Conservation (phyloP, 2,888 invertebrate genomes). For the Gymnocheta viridis region DNA sequence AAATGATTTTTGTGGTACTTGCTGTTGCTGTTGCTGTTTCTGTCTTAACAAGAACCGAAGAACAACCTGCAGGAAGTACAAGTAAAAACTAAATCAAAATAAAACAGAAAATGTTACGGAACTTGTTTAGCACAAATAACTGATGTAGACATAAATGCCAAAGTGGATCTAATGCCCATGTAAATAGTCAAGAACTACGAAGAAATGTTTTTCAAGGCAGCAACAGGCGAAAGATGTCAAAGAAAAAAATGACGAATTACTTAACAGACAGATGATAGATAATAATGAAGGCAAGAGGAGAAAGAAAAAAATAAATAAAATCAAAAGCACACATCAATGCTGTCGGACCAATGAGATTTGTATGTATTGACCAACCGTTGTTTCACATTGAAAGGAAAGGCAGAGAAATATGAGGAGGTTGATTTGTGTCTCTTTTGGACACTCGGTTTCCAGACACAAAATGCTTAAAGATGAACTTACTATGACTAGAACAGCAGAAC, state of each 20-base stretch:
- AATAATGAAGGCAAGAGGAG: constrained; percentile 18
- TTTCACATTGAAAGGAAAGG: constrained; percentile 5
- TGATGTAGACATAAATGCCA: constrained; percentile 49
- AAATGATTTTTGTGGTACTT: constrained; percentile 65
- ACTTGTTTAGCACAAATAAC: constrained; percentile 43
- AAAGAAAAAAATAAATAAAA: background rate
- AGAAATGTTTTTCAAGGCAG: background rate
- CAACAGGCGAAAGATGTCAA: background rate
- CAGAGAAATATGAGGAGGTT: background rate
- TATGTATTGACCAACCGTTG: constrained; percentile 14
- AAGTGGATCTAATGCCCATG: constrained; percentile 59
- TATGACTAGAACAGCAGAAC: background rate
- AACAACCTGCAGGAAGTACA: constrained; percentile 31
- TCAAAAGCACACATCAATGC: constrained; percentile 19
- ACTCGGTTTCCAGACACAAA: background rate
- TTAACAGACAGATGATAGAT: constrained; percentile 63
- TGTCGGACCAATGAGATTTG: constrained; percentile 35
- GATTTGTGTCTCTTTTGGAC: background rate
- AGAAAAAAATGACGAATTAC: constrained; percentile 56
- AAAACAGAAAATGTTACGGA: constrained; percentile 42
- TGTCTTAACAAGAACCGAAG: background rate
- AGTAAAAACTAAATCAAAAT: constrained; percentile 63
- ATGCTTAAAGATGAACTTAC: background rate
- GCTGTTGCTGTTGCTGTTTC: too few relatives aligned
- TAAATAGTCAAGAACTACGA: constrained; percentile 29